Evolutionary conservation across 2,797 vertebrate genomes (phyloP).

Genomic region (Enteromius trimaculatus): DNA sequence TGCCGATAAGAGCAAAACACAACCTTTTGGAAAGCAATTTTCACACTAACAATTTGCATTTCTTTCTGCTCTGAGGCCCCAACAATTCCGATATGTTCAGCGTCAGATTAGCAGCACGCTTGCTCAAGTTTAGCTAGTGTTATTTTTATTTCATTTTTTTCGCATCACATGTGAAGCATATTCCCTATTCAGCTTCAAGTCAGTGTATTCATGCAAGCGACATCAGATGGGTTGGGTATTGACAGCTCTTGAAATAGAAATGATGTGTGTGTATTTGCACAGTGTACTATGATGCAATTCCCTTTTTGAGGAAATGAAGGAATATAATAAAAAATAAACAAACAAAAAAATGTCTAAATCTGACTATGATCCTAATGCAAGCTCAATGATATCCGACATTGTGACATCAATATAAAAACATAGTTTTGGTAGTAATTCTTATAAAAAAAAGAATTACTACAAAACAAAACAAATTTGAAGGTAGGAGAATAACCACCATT

Average conservation of each 20-base stretch:
- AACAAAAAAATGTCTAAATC: neutral
- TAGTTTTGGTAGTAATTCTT: no score
- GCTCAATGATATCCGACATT: neutral
- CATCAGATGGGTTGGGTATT: constrained; percentile 37
- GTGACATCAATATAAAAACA: neutral
- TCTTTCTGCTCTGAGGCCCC: constrained; percentile 31
- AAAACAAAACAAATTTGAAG: constrained; percentile 17
- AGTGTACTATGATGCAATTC: constrained; percentile 8
- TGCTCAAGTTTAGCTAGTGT: constrained; percentile 23
- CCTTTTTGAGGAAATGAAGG: neutral
- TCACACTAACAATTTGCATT: constrained; percentile 47
- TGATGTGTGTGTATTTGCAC: neutral
- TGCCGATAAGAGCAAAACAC: constrained; percentile 33
- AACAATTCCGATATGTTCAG: constrained; percentile 42
- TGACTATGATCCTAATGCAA: neutral
- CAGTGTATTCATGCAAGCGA: constrained; percentile 28
- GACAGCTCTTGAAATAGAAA: constrained; percentile 48
- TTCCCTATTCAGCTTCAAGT: constrained; percentile 34
- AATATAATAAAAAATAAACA: neutral
- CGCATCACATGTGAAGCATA: constrained; percentile 27
- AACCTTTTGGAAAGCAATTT: constrained; percentile 45
- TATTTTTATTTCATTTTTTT: constrained; percentile 29
- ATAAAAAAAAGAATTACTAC: neutral
- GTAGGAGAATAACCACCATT: constrained; percentile 17
- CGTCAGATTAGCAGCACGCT: neutral